phyloP scores from a whole-genome alignment of 1,140 invertebrate species.

The Eubasilissa regina region DNA sequence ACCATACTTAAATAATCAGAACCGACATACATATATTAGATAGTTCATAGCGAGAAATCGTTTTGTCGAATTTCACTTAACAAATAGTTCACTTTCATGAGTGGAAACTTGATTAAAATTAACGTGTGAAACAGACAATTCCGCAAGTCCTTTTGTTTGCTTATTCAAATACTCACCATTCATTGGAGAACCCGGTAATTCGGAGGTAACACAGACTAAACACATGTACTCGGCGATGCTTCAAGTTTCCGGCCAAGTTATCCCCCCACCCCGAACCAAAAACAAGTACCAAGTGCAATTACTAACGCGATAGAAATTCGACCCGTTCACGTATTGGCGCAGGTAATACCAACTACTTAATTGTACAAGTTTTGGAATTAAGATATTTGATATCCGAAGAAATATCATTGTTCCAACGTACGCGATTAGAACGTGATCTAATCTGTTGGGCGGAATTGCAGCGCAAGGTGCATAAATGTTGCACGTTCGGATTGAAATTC shows the following conservation, averaged over 20 bases:
- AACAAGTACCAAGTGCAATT: constrained; percentile 45
- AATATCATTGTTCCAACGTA: constrained; percentile 52
- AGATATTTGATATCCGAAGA: constrained; percentile 55
- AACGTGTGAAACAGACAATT: constrained; percentile 4
- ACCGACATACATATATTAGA: too few species aligned
- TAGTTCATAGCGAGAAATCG: too few species aligned
- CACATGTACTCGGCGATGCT: neutral
- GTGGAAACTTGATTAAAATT: neutral
- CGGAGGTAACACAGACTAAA: constrained; percentile 21
- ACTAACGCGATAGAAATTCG: constrained; percentile 54
- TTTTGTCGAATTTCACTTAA: too few species aligned
- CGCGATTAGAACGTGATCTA: neutral
- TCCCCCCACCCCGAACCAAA: neutral
- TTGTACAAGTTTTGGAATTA: constrained; percentile 59
- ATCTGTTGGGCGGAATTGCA: constrained; percentile 11
- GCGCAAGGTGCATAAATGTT: neutral
- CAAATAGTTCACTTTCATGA: neutral
- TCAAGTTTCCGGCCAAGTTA: constrained; percentile 11
- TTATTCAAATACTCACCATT: constrained; percentile 9
- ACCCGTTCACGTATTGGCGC: constrained; percentile 53
- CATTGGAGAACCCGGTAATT: neutral
- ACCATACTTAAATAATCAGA: too few species aligned
- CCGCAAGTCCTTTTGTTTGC: constrained; percentile 22
- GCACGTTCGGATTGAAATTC: neutral
- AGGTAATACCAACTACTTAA: constrained; percentile 51